Evolutionary conservation across 2,888 invertebrate genomes (phyloP), one percentile per base, ranked within the genome.

Genomic region (Pyrocoelia pectoralis): DNA sequence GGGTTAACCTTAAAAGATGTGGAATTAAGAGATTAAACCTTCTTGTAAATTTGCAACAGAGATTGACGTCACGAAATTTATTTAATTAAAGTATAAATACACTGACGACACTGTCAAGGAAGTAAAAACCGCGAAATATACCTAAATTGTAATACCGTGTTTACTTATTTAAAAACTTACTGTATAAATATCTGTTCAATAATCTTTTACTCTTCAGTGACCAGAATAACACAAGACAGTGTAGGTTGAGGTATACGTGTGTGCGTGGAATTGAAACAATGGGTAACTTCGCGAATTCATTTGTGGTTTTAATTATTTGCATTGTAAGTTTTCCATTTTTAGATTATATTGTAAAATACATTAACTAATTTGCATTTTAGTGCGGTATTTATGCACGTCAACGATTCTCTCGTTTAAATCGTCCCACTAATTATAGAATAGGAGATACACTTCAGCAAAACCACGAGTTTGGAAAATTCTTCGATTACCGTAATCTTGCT

Each of bases 401-500:
- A 40, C 40, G 40, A 4, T 9, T 9, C 6, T 9, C n/a, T 4
- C n/a, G 3, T 40, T 3, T 13, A 2, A n/a, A 2, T 40, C 40
- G 13, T n/a, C 40, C n/a, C 40, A 40, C 8, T 9, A 9, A 4
- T 3, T 40, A 4, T n/a, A n/a, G 3, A 2, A 12, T 4, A 4
- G 13, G 13, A 40, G 40, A n/a, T 12, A 40, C 2, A 4, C 2
- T 14, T 8, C 40, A 46, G n/a, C 33, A 46, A 48, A 48, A 13
- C 10, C 18, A 29, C 14, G 12, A 54, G 17, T 56, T 56, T 12
- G 10, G 8, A 24, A 54, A 18, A n/a, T 53, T 53, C 14, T 38
- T 53, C 17, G 18, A 49, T 43, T 43, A 17, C 10, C 13, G 8
- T 13, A 17, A 15, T 40, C 40, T 14, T 28, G 17, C 24, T 3